phyloP scores from a whole-genome alignment of 1,140 invertebrate species.

The Saccostrea echinata region DNA sequence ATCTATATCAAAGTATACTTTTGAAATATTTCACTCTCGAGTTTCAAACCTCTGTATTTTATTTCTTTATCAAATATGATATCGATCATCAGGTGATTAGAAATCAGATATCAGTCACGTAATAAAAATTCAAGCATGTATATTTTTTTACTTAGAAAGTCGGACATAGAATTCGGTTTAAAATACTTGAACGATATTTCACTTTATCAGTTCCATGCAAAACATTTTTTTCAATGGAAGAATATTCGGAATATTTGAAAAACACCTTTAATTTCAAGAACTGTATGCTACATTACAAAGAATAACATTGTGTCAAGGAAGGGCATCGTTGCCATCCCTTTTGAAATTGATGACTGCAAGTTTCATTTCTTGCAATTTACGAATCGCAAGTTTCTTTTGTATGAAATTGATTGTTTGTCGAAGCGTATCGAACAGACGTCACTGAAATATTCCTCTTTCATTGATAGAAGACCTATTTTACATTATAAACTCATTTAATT shows the following conservation, averaged over 20 bases:
- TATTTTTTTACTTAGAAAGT: no score
- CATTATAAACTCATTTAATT: constrained; percentile 38
- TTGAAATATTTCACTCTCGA: no score
- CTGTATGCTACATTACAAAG: not conserved
- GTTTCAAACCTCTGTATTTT: no score
- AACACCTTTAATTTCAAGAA: not conserved
- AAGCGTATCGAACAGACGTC: constrained; percentile 1
- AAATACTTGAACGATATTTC: not conserved
- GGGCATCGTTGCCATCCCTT: not conserved
- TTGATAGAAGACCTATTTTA: constrained; percentile 25
- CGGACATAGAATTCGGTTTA: not conserved
- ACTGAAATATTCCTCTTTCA: not conserved
- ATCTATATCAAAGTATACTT: no score
- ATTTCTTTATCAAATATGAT: no score
- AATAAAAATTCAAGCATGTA: no score
- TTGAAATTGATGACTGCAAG: not conserved
- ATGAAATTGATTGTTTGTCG: not conserved
- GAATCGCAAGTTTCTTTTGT: constrained; percentile 3
- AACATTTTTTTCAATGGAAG: not conserved
- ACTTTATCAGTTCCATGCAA: no score
- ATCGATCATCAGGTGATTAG: no score
- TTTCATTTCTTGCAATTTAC: constrained; percentile 4
- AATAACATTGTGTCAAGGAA: not conserved
- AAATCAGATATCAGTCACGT: no score
- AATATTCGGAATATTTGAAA: not conserved